Evolutionary conservation across 1,140 invertebrate species (phyloP), one percentile per base, ranked within the genome.

Genomic region (Nebria ingens): DNA sequence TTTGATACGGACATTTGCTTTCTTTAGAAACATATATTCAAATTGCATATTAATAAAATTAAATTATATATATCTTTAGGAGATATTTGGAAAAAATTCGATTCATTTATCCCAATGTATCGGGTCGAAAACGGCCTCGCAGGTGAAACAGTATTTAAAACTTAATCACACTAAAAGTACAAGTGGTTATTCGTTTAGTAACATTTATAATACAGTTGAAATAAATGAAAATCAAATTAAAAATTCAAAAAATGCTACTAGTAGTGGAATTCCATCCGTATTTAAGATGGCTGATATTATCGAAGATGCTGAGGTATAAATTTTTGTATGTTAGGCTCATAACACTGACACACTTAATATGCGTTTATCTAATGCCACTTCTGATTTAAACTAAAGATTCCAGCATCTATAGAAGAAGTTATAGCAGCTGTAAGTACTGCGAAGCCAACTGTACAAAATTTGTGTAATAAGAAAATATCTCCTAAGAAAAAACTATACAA

Each of bases 31-130:
- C n/a, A n/a, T n/a, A n/a, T n/a, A n/a, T n/a, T n/a, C n/a, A n/a
- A n/a, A n/a, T n/a, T n/a, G n/a, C n/a, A n/a, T n/a, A n/a, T n/a
- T n/a, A n/a, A 34, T 34, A 34, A 34, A 34, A 34, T 34, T 9
- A 34, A 34, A 34, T n/a, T 34, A 34, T n/a, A 34, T 34, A n/a
- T 34, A 34, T 34, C 25, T 34, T 9, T 34, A 34, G n/a, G n/a
- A 34, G n/a, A 34, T 34, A 34, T 34, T 34, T 76, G 82, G 82
- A 1, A 75, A 77, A 62, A 81, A 80, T 65, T 72, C 79, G 67
- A 67, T 69, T 23, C 77, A 80, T 63, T 76, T 86, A 60, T 75
- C 83, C 50, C 73, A 80, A 65, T 75, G 79, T 59, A 73, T 86
- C 56, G 82, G 80, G 64, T 77, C 79, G 3, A 81, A 82, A 66